phyloP scores from a whole-genome alignment of 2,113 vertebrate genomes.

The Hypomesus transpacificus region DNA sequence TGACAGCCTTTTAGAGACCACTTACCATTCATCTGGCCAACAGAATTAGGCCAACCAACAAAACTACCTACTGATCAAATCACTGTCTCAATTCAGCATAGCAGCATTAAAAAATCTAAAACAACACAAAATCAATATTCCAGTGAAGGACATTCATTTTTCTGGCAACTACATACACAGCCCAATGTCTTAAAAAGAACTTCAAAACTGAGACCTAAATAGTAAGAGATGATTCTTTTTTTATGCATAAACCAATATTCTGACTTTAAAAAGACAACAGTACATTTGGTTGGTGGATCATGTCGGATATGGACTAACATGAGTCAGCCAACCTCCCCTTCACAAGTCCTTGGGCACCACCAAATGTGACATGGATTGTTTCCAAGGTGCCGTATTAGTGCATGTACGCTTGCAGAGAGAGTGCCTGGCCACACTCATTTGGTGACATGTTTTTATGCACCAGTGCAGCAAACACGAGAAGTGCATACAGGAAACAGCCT shows the following conservation, averaged over 20 bases:
- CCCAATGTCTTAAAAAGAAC: constrained; percentile 11
- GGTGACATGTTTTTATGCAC: constrained; percentile 60
- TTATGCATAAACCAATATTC: neutral
- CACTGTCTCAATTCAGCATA: constrained; percentile 42
- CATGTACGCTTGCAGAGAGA: constrained; percentile 34
- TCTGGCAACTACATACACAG: constrained; percentile 16
- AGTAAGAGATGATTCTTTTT: neutral
- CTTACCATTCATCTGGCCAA: constrained; percentile 64
- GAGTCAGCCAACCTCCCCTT: constrained; percentile 6
- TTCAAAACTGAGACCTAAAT: neutral
- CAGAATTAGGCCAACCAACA: constrained; percentile 47
- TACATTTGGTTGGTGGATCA: constrained; percentile 25
- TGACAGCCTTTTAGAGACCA: constrained; percentile 70
- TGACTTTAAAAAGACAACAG: constrained; percentile 25
- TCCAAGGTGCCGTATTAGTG: constrained; percentile 16
- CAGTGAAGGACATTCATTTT: constrained; percentile 47
- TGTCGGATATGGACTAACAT: constrained; percentile 23
- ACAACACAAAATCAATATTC: constrained; percentile 62
- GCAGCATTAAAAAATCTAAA: constrained; percentile 30
- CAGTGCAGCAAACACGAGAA: constrained; percentile 69
- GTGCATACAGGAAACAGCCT: constrained; percentile 62
- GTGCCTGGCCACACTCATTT: constrained; percentile 44
- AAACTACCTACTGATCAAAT: constrained; percentile 61
- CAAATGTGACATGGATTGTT: constrained; percentile 34
- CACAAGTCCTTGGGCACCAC: neutral